These are phyloP conservation scores for Tetramorium alpestre DNA, from an alignment of 1,140 invertebrate species.

Conservation along the genomic window DNA sequence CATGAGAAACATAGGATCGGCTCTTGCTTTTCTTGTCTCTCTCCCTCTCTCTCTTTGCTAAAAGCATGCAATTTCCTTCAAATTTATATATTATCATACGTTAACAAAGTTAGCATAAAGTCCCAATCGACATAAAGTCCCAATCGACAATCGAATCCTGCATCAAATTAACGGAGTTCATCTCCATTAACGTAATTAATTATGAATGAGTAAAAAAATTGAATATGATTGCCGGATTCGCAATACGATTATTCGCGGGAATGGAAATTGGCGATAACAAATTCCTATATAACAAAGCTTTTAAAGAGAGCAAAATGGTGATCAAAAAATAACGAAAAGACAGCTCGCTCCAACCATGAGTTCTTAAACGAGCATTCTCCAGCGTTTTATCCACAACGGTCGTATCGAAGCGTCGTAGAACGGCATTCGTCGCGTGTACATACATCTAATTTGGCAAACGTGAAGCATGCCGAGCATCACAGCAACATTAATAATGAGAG, in stretches of 20 bases:
- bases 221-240: not conserved
- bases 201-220: not conserved
- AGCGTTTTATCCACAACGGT: not conserved
- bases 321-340: not conserved
- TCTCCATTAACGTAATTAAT: not conserved
- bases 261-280: not conserved
- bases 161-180: not conserved
- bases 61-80: not conserved
- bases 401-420: not conserved
- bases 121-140: not conserved
- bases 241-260: not conserved
- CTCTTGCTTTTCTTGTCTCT: not conserved
- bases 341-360: not conserved
- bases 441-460: slow-evolving; percentile 29
- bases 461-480: not conserved
- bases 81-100: slow-evolving; percentile 4
- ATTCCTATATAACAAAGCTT: not conserved
- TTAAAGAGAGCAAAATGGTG: not conserved
- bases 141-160: not conserved
- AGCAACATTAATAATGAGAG: slow-evolving; percentile 36
- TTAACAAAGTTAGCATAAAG: not conserved
- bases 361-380: not conserved
- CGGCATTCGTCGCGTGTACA: no score
- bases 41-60: not conserved
- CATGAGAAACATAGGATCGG: slow-evolving; percentile 49